Evolutionary conservation across 2,888 invertebrate species (phyloP), one percentile per base, ranked within the genome.

Genomic region (Elmis aenea): DNA sequence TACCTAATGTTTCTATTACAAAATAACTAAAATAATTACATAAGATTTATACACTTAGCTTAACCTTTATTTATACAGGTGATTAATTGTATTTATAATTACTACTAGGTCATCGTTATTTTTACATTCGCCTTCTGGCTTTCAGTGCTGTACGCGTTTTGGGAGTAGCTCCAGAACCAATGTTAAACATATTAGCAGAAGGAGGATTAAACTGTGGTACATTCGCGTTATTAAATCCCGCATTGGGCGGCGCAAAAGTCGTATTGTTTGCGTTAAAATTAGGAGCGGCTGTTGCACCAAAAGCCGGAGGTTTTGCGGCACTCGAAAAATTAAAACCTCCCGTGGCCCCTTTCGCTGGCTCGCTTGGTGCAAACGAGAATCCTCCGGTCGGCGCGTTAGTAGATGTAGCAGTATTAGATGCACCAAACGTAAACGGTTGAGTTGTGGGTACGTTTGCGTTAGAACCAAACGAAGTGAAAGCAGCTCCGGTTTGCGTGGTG

Each of bases 111-210:
- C n/a, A n/a, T n/a, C n/a, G n/a, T n/a, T n/a, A n/a, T n/a, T n/a
- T 6, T 18, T 47, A 54, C 12, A 43, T 50, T 22, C 54, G 46
- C 26, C 52, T 42, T 44, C 69, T 63, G 5, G 59, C 51, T 26
- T 68, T 64, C 21, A 59, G 54, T 18, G 54, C 53, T 3, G 62
- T 53, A 30, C 71, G 58, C 23, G 65, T 53, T 40, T 67, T 61
- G n/a, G 67, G 61, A n/a, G 65, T 61, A 5, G 54, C 38, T 8
- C 71, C 70, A 2, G 67, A 61, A 6, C 73, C 73, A 39, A 73
- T 73, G 49, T 64, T 73, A 45, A 73, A 73, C 67, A 69, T 71
- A 27, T 64, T 56, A 23, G 45, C 29, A 10, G 30, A 31, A 15
- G 48, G 34, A 6, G 40, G 24, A 26, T 39, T 43, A 45, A 51